These are phyloP conservation scores for Spodoptera picta DNA, from an alignment of 2,888 invertebrate species.

Conservation along the genomic window DNA sequence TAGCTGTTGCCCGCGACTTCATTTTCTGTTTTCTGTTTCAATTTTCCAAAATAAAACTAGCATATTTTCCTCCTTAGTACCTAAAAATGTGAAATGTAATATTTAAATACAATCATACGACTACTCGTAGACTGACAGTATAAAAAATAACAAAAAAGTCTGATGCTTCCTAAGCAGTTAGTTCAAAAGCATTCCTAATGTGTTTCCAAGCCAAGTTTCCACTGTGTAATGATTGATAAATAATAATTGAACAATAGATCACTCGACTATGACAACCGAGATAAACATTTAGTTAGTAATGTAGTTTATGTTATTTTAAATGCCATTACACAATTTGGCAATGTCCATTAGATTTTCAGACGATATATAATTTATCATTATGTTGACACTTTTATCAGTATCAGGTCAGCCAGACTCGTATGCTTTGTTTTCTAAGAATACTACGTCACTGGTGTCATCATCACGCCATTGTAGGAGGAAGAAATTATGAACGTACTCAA, in stretches of 20 bases:
- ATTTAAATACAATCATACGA: too few relatives aligned
- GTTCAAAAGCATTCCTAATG: background rate
- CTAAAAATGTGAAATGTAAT: background rate
- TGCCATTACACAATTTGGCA: slow-evolving; percentile 48
- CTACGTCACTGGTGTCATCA: background rate
- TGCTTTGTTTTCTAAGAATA: slow-evolving; percentile 14
- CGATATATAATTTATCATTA: slow-evolving; percentile 46
- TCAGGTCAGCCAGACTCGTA: slow-evolving; percentile 8
- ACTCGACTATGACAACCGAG: slow-evolving; percentile 3
- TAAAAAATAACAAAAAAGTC: background rate
- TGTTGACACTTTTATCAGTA: slow-evolving; percentile 50
- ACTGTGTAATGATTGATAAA: slow-evolving; percentile 18
- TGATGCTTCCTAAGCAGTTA: background rate
- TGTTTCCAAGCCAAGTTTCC: slow-evolving; percentile 25
- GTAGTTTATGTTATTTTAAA: slow-evolving; percentile 15
- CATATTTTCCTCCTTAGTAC: too few relatives aligned
- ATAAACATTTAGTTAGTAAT: slow-evolving; percentile 10
- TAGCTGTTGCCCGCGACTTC: too few relatives aligned
- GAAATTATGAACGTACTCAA: too few relatives aligned
- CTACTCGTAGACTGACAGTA: too few relatives aligned
- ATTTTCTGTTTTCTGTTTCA: too few relatives aligned
- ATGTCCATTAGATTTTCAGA: slow-evolving; percentile 44
- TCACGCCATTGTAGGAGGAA: too few relatives aligned
- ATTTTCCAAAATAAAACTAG: too few relatives aligned
- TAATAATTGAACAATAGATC: slow-evolving; percentile 3